These are phyloP conservation scores for Pluvianellus socialis DNA, from an alignment of 2,113 vertebrate genomes.

Conservation along the genomic window DNA sequence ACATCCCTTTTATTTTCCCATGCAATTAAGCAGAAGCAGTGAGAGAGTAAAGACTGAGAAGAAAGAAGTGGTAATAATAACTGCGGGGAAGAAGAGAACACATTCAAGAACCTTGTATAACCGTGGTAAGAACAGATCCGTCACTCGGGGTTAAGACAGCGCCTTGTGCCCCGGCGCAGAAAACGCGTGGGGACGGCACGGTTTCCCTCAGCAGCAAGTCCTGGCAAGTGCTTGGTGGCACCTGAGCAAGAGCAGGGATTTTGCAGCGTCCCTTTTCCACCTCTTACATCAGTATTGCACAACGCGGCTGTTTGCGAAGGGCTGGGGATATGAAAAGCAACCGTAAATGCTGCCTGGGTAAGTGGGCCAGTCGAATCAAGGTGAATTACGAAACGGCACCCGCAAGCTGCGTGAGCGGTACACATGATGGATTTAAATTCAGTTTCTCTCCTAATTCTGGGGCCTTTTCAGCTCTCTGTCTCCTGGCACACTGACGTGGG, in stretches of 20 bases:
- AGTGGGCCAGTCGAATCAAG: constrained; percentile 34
- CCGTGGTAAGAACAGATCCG: not conserved
- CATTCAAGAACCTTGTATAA: not conserved
- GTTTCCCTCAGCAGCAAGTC: not conserved
- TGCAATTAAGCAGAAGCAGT: not conserved
- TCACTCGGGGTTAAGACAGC: rapidly evolving
- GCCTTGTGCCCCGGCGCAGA: not conserved
- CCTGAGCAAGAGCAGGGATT: not conserved
- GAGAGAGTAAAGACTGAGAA: not conserved
- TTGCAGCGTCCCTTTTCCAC: not conserved
- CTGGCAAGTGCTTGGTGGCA: not conserved
- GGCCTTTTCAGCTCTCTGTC: not conserved
- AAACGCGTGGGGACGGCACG: rapidly evolving
- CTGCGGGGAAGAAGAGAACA: rapidly evolving
- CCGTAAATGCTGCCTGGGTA: constrained; percentile 2
- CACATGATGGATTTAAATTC: not conserved
- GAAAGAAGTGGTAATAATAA: not conserved
- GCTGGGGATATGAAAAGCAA: not conserved
- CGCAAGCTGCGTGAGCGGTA: not conserved
- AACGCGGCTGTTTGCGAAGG: not conserved
- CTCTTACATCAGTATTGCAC: constrained; percentile 8
- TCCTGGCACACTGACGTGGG: rapidly evolving
- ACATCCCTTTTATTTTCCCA: not conserved
- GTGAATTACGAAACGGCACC: constrained; percentile 47
- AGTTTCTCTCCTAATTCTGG: not conserved